phyloP scores from a whole-genome alignment of 2,797 vertebrate species.

The Percopsis omiscomaycus region DNA sequence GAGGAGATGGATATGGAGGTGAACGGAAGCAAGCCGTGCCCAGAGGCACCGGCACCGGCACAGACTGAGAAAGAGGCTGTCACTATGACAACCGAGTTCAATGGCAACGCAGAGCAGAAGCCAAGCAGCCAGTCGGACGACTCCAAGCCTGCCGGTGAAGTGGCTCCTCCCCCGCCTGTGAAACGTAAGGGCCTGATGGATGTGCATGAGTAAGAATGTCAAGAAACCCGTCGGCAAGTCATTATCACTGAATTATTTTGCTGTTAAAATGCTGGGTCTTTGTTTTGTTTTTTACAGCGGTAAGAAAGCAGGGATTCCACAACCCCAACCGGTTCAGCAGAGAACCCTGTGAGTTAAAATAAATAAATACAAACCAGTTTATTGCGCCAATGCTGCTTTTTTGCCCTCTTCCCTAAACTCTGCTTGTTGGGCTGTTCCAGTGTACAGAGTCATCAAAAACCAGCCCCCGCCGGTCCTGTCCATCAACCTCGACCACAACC shows the following conservation, averaged over 20 bases:
- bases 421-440: conserved; percentile 38
- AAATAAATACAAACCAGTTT: no score
- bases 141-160: conserved; percentile 51
- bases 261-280: neutral
- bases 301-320: conserved; percentile 80
- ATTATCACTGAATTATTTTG: neutral
- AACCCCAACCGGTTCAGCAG: conserved; percentile 84
- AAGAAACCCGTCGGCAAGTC: conserved; percentile 2
- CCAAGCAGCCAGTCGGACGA: conserved; percentile 56
- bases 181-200: conserved; percentile 61
- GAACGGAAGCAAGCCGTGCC: conserved; percentile 64
- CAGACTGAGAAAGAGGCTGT: conserved; percentile 52
- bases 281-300: conserved; percentile 57
- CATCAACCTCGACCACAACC: conserved; percentile 91
- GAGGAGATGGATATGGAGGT: conserved; percentile 41
- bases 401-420: neutral
- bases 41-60: conserved; percentile 37
- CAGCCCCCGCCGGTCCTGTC: conserved; percentile 84
- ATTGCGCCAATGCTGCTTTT: neutral
- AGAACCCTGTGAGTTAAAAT: conserved; percentile 79
- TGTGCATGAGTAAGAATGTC: neutral
- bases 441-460: conserved; percentile 86
- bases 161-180: conserved; percentile 54
- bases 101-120: conserved; percentile 51
- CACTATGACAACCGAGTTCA: conserved; percentile 56